These are phyloP conservation scores for Cichladusa arquata DNA, from an alignment of 2,113 vertebrate species.

Conservation along the genomic window DNA sequence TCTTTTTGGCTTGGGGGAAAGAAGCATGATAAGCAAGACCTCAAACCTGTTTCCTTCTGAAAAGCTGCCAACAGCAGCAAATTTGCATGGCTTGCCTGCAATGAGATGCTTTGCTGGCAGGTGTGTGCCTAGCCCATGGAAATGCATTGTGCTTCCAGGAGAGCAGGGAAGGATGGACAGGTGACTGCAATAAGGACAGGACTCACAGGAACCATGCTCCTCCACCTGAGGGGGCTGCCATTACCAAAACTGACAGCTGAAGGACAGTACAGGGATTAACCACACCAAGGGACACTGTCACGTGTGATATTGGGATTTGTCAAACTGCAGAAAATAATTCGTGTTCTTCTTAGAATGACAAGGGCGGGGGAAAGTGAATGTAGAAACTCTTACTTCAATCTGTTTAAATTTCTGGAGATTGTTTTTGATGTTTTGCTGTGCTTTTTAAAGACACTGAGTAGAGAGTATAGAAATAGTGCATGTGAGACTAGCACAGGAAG, in stretches of 20 bases:
- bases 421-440: neutral
- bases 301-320: neutral
- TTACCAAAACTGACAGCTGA: neutral
- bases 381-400: neutral
- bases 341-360: neutral
- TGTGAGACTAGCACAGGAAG: neutral
- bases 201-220: accelerated
- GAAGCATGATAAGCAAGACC: neutral
- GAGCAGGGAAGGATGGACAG: neutral
- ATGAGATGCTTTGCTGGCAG: neutral
- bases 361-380: accelerated
- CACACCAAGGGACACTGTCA: neutral
- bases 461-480: neutral
- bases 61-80: neutral
- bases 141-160: neutral
- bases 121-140: neutral
- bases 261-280: neutral
- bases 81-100: neutral
- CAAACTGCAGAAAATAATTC: neutral
- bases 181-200: neutral
- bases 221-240: neutral
- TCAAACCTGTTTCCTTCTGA: neutral
- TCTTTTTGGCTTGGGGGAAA: neutral
- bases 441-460: neutral
- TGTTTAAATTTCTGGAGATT: neutral